These are phyloP conservation scores for Plutomurus gul DNA, from an alignment of 1,140 invertebrate genomes.

Conservation along the genomic window DNA sequence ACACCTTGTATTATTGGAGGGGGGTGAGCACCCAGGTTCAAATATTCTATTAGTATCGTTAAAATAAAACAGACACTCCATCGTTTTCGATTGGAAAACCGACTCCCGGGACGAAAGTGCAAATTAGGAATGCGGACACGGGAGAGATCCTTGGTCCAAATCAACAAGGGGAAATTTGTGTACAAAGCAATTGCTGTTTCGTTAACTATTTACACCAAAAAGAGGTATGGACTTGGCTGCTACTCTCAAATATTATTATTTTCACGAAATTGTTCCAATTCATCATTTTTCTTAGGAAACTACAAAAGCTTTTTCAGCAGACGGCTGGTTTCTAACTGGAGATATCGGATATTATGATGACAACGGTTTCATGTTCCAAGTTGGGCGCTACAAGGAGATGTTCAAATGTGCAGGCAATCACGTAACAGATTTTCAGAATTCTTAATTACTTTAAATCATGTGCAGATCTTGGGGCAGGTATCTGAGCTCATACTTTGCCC, in stretches of 20 bases:
- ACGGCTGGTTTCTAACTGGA: slow-evolving; percentile 63
- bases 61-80: not conserved
- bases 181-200: not conserved
- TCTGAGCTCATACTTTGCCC: too few relatives aligned
- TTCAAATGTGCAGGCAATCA: slow-evolving; percentile 54
- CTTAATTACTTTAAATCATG: too few relatives aligned
- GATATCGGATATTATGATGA: slow-evolving; percentile 55
- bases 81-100: slow-evolving; percentile 16
- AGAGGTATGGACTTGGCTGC: slow-evolving; percentile 29
- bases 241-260: too few relatives aligned
- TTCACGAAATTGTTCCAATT: too few relatives aligned
- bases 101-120: not conserved
- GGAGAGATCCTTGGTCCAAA: slow-evolving; percentile 13
- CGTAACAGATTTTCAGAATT: too few relatives aligned
- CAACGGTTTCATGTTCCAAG: slow-evolving; percentile 55
- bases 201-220: slow-evolving; percentile 40
- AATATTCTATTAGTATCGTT: too few relatives aligned
- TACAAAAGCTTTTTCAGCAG: slow-evolving; percentile 36
- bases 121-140: slow-evolving; percentile 25
- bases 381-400: slow-evolving; percentile 56
- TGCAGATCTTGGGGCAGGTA: too few relatives aligned
- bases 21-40: too few relatives aligned
- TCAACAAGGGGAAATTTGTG: slow-evolving; percentile 41
- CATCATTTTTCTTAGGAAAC: slow-evolving; percentile 54
- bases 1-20: too few relatives aligned